Evolutionary conservation across 2,113 vertebrate genomes (phyloP), one percentile per base, ranked within the genome.

Genomic region (Podarcis raffonei): DNA sequence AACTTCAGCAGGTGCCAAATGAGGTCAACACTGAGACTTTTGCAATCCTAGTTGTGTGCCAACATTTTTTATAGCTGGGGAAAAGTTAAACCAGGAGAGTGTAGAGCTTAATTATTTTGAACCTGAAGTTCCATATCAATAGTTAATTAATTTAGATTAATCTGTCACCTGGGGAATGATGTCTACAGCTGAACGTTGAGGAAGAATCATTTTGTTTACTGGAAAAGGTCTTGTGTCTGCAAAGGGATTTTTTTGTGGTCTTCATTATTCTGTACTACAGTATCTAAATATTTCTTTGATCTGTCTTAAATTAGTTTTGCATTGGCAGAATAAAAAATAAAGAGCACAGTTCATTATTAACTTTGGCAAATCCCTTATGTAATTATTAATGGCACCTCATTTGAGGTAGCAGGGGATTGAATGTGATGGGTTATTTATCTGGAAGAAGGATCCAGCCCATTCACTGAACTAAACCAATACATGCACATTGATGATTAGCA

Each of bases 61-160:
- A 71, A 16, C 23, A 39, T 48, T 87, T 59, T 59, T 62, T 42
- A 65, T 74, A 78, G 74, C 74, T 62, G 32, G 25, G 39, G 11
- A 59, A 72, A 62, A 81, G 68, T 82, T 74, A 79, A 79, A 79
- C 85, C 48, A 59, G 68, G 32, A 81, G 53, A 74, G 53, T 39
- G 48, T 37, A 74, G 68, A 62, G 57, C n/a, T 87, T 81, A 82
- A 82, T 87, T 81, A 87, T 87, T 87, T 82, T 82, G 79, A 87
- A 82, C 79, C 32, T 39, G 9, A 82, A 87, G 79, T 87, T 82
- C 68, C 48, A 30, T 81, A 82, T 87, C 53, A 82, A 72, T 81
- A 87, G 66, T 81, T 87, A 87, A 87, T 82, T 81, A 82, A 87
- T 74, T 81, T 87, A 81, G 53, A 82, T 82, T 88, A 82, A 65